Conservation (phyloP, 2,888 invertebrate genomes). For the Ypsolopha scabrella region DNA sequence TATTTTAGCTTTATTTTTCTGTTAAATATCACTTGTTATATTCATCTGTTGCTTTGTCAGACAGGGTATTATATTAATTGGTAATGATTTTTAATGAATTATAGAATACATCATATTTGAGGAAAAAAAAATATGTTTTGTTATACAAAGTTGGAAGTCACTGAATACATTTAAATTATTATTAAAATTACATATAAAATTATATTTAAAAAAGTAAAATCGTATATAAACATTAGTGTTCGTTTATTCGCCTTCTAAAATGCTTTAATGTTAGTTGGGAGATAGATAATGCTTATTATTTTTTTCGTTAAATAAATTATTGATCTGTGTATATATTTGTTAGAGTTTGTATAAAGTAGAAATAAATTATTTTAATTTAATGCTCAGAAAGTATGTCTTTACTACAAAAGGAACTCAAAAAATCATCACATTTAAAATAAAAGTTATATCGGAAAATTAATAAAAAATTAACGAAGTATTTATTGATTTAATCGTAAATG, state of each 20-base stretch:
- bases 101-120: not conserved
- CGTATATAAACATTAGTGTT: slow-evolving; percentile 31
- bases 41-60: slow-evolving; percentile 6
- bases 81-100: slow-evolving; percentile 7
- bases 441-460: not conserved
- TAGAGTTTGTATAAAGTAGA: slow-evolving; percentile 60
- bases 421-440: not conserved
- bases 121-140: not conserved
- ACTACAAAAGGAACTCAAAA: not conserved
- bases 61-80: slow-evolving; percentile 4
- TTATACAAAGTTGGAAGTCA: not conserved
- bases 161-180: not conserved
- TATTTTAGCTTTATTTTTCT: not conserved
- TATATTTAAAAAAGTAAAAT: slow-evolving; percentile 9
- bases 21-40: not conserved
- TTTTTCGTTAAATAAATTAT: slow-evolving; percentile 33
- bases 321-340: slow-evolving; percentile 64
- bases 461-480: not conserved
- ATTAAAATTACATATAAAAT: not conserved
- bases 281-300: slow-evolving; percentile 37
- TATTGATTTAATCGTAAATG: not conserved
- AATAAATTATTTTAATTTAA: slow-evolving; percentile 45
- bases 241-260: slow-evolving; percentile 62
- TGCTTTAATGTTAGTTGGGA: slow-evolving; percentile 61
- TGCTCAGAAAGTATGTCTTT: slow-evolving; percentile 17